Evolutionary conservation across 1,140 invertebrate genomes (phyloP), one percentile per base, ranked within the genome.

Genomic region (Drosophila leontia): DNA sequence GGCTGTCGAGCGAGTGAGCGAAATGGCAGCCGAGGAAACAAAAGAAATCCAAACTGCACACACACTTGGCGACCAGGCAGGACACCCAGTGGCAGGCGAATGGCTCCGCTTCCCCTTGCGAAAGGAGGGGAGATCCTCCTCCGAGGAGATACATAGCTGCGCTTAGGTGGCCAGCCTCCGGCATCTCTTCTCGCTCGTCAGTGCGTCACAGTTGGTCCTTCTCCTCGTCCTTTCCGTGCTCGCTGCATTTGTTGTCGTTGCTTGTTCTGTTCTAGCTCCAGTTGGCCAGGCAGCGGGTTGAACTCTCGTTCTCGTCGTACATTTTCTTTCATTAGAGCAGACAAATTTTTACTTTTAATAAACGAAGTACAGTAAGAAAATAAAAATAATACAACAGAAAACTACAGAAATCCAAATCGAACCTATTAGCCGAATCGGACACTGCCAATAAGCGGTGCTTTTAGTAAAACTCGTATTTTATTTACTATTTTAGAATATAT

Each of bases 41-140:
- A 90, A 90, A 76, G 75, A 79, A 90, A 90, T 82, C 82, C 85
- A 82, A 76, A 90, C 80, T 90, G 85, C 85, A 85, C 81, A 90
- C 85, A 90, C 72, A 76, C 64, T 70, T 58, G 34, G 39, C 44
- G 37, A 58, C 53, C 68, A 50, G 78, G 47, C 78, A 72, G 67
- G 67, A 74, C 65, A 78, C 81, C 59, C 65, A 34, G 71, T 59
- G 76, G 60, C 63, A 69, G 59, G 59, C 63, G 72, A 78, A 69
- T 77, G 50, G 74, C 56, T 57, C 17, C 34, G 45, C 44, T 15
- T 34, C 45, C 51, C n/a, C 15, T 47, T 45, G 44, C 37, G n/a
- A n/a, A 35, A 9, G 17, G 23, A 35, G 23, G 44, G 42, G 56
- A 61, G 75, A 63, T 77, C 76, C 77, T 74, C 63, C 42, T 63